Evolutionary conservation across 1,140 invertebrate species (phyloP).

Genomic region (Hermetia illucens): DNA sequence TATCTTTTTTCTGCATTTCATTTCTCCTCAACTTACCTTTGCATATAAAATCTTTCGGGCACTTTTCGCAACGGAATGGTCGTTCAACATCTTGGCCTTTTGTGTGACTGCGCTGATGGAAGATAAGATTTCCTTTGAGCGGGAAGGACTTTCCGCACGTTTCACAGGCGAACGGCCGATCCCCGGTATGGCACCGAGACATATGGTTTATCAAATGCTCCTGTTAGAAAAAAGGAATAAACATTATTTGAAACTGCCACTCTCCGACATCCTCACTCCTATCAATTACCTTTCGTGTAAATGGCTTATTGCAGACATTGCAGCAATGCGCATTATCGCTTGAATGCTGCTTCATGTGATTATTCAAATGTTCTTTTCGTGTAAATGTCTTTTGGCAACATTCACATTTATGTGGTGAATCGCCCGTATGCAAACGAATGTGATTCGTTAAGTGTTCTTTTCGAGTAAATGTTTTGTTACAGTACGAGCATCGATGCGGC

Average conservation of each 20-base stretch:
- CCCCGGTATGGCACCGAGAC: conserved; percentile 72
- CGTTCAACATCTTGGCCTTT: conserved; percentile 71
- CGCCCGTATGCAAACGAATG: conserved; percentile 55
- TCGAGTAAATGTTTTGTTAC: conserved; percentile 63
- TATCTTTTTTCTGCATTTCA: conserved; percentile 13
- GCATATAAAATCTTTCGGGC: conserved; percentile 92
- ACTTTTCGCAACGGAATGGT: conserved; percentile 89
- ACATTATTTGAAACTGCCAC: background rate
- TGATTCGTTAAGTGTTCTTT: conserved; percentile 87
- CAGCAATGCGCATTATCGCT: conserved; percentile 72
- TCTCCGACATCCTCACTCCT: conserved; percentile 1
- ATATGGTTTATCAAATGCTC: conserved; percentile 63
- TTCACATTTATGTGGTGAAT: conserved; percentile 67
- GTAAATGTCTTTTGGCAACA: conserved; percentile 76
- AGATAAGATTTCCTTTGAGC: conserved; percentile 77
- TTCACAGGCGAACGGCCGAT: conserved; percentile 62
- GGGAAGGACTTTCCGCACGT: conserved; percentile 80
- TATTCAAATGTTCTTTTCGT: conserved; percentile 63
- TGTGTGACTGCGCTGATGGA: conserved; percentile 90
- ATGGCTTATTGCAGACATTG: conserved; percentile 68
- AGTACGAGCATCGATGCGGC: conserved; percentile 55
- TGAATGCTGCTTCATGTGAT: conserved; percentile 55
- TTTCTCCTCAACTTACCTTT: conserved; percentile 49
- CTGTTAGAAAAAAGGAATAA: too few relatives aligned
- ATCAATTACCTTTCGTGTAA: conserved; percentile 55